A percentile compares a stretch with the other conserved stretches of the same genome.
Conservation (phyloP, 2,113 vertebrate species). For the Cyprinodon tularosa region DNA sequence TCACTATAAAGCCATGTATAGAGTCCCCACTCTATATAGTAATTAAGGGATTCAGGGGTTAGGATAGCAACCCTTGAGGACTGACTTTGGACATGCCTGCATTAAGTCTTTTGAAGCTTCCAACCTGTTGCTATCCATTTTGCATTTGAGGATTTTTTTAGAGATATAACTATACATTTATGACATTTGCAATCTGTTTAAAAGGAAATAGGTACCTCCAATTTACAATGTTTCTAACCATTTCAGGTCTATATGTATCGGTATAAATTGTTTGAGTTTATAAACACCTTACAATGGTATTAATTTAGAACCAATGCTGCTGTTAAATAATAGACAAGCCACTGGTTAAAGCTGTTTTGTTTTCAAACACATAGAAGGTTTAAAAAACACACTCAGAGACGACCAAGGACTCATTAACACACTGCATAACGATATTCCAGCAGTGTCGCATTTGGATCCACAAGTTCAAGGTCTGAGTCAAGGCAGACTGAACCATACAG, state of each 20-base stretch:
- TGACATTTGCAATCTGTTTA: too few relatives aligned
- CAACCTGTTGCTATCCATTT: too few relatives aligned
- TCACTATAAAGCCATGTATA: too few relatives aligned
- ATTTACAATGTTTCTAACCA: too few relatives aligned
- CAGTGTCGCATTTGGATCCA: not conserved
- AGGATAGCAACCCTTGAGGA: too few relatives aligned
- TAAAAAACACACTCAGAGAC: not conserved
- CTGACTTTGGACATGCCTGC: too few relatives aligned
- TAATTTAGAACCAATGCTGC: not conserved
- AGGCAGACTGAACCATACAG: not conserved
- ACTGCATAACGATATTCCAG: not conserved
- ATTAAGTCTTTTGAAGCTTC: too few relatives aligned
- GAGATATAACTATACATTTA: too few relatives aligned
- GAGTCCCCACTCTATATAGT: too few relatives aligned
- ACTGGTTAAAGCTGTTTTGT: not conserved
- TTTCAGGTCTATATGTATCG: not conserved
- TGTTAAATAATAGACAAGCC: not conserved
- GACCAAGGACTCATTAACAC: not conserved
- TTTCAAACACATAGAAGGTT: not conserved
- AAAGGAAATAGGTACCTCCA: too few relatives aligned
- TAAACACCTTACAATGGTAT: not conserved
- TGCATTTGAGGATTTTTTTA: too few relatives aligned
- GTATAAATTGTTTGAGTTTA: not conserved
- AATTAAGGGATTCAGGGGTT: too few relatives aligned
- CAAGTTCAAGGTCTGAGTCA: conserved; percentile 1